phyloP scores from a whole-genome alignment of 92 coral and sea anemone genomes.

The Diadumene lineata region DNA sequence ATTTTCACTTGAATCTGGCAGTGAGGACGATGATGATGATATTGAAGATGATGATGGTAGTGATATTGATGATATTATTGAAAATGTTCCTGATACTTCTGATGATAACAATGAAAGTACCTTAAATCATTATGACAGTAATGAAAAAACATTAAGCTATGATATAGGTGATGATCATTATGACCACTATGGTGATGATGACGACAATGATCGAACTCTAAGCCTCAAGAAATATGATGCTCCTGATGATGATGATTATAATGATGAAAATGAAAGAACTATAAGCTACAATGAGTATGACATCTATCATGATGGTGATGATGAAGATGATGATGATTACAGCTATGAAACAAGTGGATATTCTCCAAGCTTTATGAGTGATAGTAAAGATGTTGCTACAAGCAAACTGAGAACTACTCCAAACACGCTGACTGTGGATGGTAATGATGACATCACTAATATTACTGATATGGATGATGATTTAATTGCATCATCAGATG shows the following conservation, averaged over 20 bases:
- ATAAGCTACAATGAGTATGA: background rate
- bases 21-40: background rate
- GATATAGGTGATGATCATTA: slow-evolving; percentile 6
- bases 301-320: slow-evolving; percentile 4
- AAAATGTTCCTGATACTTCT: background rate
- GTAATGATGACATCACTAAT: background rate
- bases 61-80: background rate
- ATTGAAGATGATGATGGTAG: background rate
- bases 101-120: slow-evolving; percentile 9
- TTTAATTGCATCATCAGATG: slow-evolving; percentile 8
- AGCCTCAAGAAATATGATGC: background rate
- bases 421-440: background rate
- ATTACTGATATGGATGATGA: slow-evolving; percentile 11
- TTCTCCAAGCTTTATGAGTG: background rate
- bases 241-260: background rate
- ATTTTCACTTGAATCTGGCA: background rate
- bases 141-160: too few species aligned
- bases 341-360: background rate
- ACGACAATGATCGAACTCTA: background rate
- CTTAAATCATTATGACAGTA: background rate
- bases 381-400: background rate
- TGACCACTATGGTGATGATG: background rate
- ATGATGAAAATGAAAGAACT: background rate
- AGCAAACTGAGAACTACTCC: background rate
- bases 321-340: background rate